These are phyloP conservation scores for Stenotaenia linearis DNA, from an alignment of 2,888 invertebrate genomes.

Conservation along the genomic window DNA sequence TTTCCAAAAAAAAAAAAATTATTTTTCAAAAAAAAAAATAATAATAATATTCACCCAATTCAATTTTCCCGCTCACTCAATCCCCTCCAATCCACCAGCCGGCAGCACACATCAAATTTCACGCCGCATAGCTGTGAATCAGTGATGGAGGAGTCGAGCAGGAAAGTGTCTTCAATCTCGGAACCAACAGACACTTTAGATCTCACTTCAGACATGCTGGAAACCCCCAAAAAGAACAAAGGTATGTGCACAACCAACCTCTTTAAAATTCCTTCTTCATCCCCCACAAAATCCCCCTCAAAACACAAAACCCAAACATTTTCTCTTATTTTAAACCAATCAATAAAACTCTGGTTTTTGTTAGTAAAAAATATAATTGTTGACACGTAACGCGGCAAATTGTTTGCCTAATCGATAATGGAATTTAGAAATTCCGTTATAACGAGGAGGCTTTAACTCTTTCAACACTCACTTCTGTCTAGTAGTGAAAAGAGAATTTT, in stretches of 20 bases:
- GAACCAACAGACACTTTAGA: not conserved
- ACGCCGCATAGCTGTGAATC: not conserved
- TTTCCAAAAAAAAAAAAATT: not conserved
- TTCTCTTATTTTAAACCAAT: not conserved
- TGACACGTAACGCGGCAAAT: not conserved
- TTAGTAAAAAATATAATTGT: not conserved
- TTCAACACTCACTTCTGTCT: not conserved
- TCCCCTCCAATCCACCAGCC: not conserved
- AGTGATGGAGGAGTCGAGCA: not conserved
- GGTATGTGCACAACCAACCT: not conserved
- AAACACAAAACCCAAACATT: too few species aligned
- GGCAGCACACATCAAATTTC: not conserved
- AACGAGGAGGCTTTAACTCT: not conserved
- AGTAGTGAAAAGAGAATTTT: conserved; percentile 45
- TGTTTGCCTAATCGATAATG: not conserved
- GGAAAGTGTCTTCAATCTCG: not conserved
- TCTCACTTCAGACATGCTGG: conserved; percentile 10
- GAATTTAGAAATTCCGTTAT: not conserved
- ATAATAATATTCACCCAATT: too few species aligned
- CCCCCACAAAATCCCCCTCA: not conserved
- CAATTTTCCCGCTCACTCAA: too few species aligned
- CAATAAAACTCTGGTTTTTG: not conserved
- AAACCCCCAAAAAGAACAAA: not conserved
- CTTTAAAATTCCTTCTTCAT: not conserved
- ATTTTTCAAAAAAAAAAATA: too few species aligned